These are phyloP conservation scores for Diaphora mendica DNA, from an alignment of 2,888 invertebrate genomes.

Conservation along the genomic window DNA sequence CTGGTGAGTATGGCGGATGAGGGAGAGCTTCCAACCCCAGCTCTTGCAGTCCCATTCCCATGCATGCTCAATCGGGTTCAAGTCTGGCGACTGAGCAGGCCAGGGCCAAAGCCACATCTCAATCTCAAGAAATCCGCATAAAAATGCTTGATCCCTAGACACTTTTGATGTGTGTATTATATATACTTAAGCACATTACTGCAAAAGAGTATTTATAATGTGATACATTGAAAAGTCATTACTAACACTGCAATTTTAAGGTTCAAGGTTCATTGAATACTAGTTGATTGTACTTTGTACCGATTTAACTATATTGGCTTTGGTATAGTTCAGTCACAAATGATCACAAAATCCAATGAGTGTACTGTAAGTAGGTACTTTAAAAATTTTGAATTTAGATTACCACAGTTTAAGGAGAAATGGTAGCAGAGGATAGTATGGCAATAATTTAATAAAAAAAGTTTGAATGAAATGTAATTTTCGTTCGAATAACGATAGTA, in stretches of 20 bases:
- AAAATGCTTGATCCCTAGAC: too few species aligned
- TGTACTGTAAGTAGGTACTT: neutral
- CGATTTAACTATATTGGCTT: slow-evolving; percentile 24
- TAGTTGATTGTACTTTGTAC: slow-evolving; percentile 43
- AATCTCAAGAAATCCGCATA: too few species aligned
- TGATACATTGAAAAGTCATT: slow-evolving; percentile 17
- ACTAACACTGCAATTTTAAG: slow-evolving; percentile 7
- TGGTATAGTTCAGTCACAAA: neutral
- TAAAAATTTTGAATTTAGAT: neutral
- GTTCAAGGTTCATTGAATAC: slow-evolving; percentile 35
- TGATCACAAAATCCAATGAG: neutral
- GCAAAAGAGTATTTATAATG: neutral
- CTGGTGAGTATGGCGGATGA: too few species aligned
- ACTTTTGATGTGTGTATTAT: too few species aligned
- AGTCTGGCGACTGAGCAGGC: too few species aligned
- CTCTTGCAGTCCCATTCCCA: too few species aligned
- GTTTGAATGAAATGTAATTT: neutral
- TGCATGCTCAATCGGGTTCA: too few species aligned
- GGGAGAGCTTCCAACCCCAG: too few species aligned
- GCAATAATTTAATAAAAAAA: neutral
- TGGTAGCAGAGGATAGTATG: neutral
- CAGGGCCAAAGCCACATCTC: too few species aligned
- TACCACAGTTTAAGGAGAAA: neutral
- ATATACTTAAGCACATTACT: neutral
- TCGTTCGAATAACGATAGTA: neutral